These are phyloP conservation scores for Zonitis immaculata DNA, from an alignment of 2,888 invertebrate species.

Conservation along the genomic window DNA sequence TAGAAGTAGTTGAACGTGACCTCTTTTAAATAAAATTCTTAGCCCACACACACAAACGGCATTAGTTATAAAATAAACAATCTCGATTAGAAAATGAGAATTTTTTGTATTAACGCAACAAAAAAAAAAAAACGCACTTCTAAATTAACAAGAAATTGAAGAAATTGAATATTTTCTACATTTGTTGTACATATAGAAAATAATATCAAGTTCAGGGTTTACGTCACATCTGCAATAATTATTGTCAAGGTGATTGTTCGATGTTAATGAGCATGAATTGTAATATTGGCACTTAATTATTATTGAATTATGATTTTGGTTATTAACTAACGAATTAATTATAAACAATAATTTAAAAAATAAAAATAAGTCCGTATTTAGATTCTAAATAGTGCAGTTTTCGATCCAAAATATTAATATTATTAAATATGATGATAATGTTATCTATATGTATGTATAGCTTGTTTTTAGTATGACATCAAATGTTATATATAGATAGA, in stretches of 20 bases:
- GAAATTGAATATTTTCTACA: not conserved
- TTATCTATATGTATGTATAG: not conserved
- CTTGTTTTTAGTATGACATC: not conserved
- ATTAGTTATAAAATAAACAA: not conserved
- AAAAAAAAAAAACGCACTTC: not conserved
- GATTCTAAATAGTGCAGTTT: no score
- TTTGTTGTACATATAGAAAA: no score
- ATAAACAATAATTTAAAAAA: no score
- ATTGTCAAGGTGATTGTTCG: constrained; percentile 13
- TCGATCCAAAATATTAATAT: not conserved
- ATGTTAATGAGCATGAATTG: constrained; percentile 8
- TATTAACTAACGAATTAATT: no score
- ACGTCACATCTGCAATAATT: constrained; percentile 7
- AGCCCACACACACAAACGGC: not conserved
- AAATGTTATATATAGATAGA: not conserved
- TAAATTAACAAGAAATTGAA: not conserved
- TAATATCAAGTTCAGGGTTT: constrained; percentile 1
- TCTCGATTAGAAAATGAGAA: not conserved
- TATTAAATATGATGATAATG: not conserved
- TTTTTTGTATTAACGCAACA: not conserved
- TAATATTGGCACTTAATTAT: constrained; percentile 5
- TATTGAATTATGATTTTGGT: no score
- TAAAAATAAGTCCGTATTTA: no score
- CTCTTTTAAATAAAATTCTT: not conserved
- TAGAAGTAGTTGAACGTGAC: not conserved